phyloP scores from a whole-genome alignment of 2,113 vertebrate species.

The Sorex fumeus region DNA sequence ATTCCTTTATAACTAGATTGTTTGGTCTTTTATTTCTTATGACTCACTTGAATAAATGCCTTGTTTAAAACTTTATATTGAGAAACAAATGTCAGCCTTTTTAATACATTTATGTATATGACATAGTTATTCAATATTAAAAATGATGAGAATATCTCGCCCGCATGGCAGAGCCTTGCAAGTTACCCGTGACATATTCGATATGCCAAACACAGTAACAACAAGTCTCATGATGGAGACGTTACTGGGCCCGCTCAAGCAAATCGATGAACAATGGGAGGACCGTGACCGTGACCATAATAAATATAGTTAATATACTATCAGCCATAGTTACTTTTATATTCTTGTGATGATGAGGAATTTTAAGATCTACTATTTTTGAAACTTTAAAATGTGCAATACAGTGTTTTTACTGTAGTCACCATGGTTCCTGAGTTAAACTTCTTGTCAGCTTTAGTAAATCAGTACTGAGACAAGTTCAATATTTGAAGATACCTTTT shows the following conservation, averaged over 20 bases:
- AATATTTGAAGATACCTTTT: neutral
- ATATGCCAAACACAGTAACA: no score
- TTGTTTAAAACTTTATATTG: neutral
- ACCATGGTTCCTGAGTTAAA: neutral
- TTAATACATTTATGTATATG: neutral
- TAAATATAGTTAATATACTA: neutral
- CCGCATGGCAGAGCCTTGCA: no score
- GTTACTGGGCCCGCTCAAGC: no score
- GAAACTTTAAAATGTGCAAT: neutral
- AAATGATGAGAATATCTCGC: no score
- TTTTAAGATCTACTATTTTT: neutral
- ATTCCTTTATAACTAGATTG: neutral
- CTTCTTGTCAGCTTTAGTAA: slow-evolving; percentile 1
- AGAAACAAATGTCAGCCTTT: neutral
- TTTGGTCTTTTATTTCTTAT: neutral
- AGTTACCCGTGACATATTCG: no score
- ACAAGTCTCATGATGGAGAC: no score
- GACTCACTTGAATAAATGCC: neutral
- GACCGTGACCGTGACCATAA: no score
- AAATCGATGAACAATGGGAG: no score
- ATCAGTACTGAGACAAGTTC: neutral
- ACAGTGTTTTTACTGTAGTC: neutral
- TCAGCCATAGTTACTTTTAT: neutral
- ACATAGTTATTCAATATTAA: neutral
- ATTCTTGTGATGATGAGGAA: neutral